Base-by-base conservation (phyloP, 2,797 vertebrate species). In the Hyperoplus lanceolatus region DNA sequence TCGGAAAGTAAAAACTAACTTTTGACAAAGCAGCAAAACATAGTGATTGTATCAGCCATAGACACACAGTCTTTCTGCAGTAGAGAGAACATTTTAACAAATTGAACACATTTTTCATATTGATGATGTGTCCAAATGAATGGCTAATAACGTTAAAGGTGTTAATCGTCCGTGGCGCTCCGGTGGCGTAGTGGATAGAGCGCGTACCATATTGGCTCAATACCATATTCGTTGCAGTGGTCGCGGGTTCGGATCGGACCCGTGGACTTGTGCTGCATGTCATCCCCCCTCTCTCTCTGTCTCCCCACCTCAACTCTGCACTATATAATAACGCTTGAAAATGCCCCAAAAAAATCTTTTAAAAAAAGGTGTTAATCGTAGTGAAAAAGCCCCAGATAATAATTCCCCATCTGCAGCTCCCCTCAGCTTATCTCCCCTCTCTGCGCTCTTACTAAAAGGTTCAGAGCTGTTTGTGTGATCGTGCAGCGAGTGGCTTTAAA, bases 391-490 rank as follows among this genome's bases (percentile, higher is more conserved):
- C 43, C 29, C 15, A 39, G 6, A 64, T 29, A 49, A 16, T 39
- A 0, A n/a, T 49, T 29, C 81, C 59, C 51, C 46, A 57, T 76
- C 71, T 67, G 46, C 62, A 69, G 51, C 70, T 56, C n/a, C 60
- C 29, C 29, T 29, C 67, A 69, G 38, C 58, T 13, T 42, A 46
- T 38, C 12, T 36, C 10, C 15, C 15, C 2, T 59, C 51, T 45
- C 39, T 45, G 15, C 49, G 48, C 62, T 69, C 51, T 59, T 43
- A 0, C 46, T 55, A 76, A 77, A 82, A 60, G 43, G 38, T 65
- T 80, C 38, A 39, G 48, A 70, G 68, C 38, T 51, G 38, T 75
- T 71, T 76, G 54, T 70, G 74, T 81, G 71, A 81, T 79, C 67
- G 72, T 43, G 42, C 56, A 41, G 46, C 5, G 1, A 69, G 2